A percentile compares a stretch with the other conserved stretches of the same genome.
Evolutionary conservation across 2,888 invertebrate genomes (phyloP).

Genomic region (Epsilonema sp.): DNA sequence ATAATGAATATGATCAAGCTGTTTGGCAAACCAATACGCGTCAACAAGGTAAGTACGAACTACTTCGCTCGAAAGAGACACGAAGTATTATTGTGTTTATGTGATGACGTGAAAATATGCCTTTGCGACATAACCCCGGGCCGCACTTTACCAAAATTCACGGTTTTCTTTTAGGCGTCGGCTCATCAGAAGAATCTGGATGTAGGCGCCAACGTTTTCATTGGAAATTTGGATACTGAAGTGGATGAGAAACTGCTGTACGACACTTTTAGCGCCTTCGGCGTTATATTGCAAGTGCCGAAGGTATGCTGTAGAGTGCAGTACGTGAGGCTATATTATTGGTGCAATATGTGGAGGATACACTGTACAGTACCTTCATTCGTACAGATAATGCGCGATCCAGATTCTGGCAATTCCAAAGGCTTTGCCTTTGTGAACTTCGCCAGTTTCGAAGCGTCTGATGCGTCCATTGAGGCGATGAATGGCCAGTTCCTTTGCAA

Average conservation of each 20-base stretch:
- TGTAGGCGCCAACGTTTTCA: conserved; percentile 96
- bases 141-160: no score
- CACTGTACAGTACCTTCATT: not conserved
- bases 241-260: conserved; percentile 95
- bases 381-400: conserved; percentile 86
- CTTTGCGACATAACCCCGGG: no score
- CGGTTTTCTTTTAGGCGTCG: conserved; percentile 57
- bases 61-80: no score
- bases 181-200: conserved; percentile 98
- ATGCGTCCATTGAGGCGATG: conserved; percentile 98
- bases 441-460: conserved; percentile 96
- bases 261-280: conserved; percentile 97
- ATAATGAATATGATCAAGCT: conserved; percentile 99
- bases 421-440: conserved; percentile 99
- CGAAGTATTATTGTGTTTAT: no score
- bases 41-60: conserved; percentile 49
- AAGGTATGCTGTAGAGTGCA: conserved; percentile 45
- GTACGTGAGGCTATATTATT: no score
- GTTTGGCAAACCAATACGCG: conserved; percentile 91
- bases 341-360: not conserved
- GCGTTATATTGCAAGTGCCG: conserved; percentile 90
- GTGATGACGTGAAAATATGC: no score
- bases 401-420: conserved; percentile 95
- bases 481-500: conserved; percentile 98
- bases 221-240: conserved; percentile 95